phyloP scores from a whole-genome alignment of 2,797 vertebrate species.

The Garrulus glandarius region DNA sequence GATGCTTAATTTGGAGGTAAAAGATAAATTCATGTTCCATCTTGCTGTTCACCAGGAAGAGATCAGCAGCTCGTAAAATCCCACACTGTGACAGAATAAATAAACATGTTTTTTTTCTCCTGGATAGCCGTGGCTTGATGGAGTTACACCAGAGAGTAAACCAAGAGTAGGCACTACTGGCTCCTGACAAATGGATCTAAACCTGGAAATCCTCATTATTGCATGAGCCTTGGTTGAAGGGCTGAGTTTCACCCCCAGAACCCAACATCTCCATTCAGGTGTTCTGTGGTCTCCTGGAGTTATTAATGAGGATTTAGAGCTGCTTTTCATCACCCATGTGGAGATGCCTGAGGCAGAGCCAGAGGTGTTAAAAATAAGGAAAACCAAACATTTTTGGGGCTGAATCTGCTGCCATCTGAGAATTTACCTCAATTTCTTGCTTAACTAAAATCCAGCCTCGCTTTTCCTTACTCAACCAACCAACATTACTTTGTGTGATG shows the following conservation, averaged over 20 bases:
- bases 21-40: neutral
- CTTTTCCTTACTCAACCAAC: neutral
- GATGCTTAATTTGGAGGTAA: neutral
- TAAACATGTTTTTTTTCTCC: neutral
- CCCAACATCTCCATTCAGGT: neutral
- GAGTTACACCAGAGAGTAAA: neutral
- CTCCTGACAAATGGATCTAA: neutral
- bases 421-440: neutral
- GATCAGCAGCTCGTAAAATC: neutral
- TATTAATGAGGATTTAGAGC: neutral
- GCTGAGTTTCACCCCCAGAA: neutral
- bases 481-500: neutral
- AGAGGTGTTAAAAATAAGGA: neutral
- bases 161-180: fast-evolving
- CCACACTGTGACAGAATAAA: neutral
- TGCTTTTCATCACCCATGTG: neutral
- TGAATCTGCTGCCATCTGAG: fast-evolving
- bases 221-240: neutral
- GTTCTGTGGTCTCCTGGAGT: neutral
- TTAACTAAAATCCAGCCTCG: neutral
- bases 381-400: neutral
- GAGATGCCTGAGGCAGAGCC: neutral
- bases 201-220: neutral
- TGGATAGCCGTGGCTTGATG: neutral
- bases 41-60: neutral